A percentile compares a stretch with the other conserved stretches of the same genome.
Conservation (phyloP, 2,113 vertebrate genomes). For the Hydropotes inermis region DNA sequence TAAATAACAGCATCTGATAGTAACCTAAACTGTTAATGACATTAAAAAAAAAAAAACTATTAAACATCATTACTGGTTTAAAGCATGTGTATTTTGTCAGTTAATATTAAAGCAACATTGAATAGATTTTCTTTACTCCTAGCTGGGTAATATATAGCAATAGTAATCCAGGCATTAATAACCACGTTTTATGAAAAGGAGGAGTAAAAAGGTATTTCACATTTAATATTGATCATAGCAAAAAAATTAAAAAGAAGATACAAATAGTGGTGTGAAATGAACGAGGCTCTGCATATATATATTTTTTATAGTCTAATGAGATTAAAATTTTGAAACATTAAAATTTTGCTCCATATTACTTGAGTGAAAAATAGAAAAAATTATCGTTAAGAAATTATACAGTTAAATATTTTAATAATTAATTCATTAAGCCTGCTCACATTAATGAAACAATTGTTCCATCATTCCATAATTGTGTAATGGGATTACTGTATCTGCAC, state of each 20-base stretch:
- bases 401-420: neutral
- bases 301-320: neutral
- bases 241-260: neutral
- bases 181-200: neutral
- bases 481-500: rapidly evolving
- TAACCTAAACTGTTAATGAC: neutral
- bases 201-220: neutral
- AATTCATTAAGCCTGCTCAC: neutral
- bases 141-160: neutral
- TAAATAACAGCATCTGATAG: neutral
- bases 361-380: neutral
- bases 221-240: neutral
- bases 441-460: neutral
- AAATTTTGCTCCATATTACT: neutral
- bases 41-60: neutral
- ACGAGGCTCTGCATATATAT: neutral
- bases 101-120: neutral
- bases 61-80: neutral
- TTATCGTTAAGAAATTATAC: neutral
- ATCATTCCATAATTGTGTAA: neutral
- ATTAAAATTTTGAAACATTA: neutral
- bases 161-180: neutral
- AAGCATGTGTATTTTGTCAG: neutral
- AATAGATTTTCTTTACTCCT: neutral
- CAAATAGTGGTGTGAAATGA: neutral